Evolutionary conservation across 2,797 vertebrate genomes (phyloP).

Genomic region (Triplophysa bombifrons): DNA sequence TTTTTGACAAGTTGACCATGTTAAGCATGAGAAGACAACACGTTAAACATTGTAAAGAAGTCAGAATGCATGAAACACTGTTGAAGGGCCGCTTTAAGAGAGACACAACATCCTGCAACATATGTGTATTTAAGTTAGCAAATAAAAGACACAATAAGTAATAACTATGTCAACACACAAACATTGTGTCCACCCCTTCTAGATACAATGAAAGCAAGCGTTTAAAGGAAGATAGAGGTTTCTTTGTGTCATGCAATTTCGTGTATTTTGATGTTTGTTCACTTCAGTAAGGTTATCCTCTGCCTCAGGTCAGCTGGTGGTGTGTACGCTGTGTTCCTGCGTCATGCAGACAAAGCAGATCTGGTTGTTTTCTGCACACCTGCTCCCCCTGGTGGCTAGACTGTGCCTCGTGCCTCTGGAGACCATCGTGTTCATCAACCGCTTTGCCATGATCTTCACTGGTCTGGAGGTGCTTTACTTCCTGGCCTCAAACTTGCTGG

Average conservation of each 20-base stretch:
- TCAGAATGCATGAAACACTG: no score
- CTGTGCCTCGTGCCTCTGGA: slow-evolving; percentile 95
- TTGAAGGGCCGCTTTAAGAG: no score
- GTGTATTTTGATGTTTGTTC: slow-evolving; percentile 15
- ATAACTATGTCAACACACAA: background rate
- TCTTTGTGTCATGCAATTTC: background rate
- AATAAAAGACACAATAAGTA: no score
- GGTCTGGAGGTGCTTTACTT: slow-evolving; percentile 98
- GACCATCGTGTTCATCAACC: slow-evolving; percentile 96
- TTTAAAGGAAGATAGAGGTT: background rate
- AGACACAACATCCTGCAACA: background rate
- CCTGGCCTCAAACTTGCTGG: slow-evolving; percentile 92
- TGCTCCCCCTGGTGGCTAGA: slow-evolving; percentile 94
- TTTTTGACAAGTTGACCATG: no score
- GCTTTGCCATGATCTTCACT: slow-evolving; percentile 98
- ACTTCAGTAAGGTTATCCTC: slow-evolving; percentile 2
- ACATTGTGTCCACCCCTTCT: background rate
- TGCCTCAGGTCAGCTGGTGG: slow-evolving; percentile 92
- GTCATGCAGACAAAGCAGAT: slow-evolving; percentile 99
- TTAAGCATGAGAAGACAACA: no score
- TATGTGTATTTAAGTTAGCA: background rate
- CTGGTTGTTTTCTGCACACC: slow-evolving; percentile 98
- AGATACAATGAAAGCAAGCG: background rate
- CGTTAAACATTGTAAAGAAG: no score
- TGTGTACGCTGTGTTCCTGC: slow-evolving; percentile 95